Base-by-base conservation (phyloP, 2,113 vertebrate species). In the Carollia perspicillata region DNA sequence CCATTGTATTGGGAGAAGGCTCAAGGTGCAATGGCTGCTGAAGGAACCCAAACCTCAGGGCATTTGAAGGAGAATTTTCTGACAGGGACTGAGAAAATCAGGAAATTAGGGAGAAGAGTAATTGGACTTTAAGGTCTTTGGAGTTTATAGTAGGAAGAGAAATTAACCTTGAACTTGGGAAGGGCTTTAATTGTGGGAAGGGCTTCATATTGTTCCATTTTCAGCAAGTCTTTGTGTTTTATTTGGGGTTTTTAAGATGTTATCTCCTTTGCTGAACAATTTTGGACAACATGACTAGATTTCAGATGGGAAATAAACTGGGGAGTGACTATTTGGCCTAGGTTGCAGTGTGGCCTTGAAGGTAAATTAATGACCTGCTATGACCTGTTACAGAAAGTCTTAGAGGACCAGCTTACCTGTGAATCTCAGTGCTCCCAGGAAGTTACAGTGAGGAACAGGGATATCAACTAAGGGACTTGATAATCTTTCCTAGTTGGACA, bases 231-330 rank as follows among this genome's bases (percentile, higher is more conserved):
- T 71, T 84, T 95, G 49, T 84, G 55, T 93, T 95, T 92, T 75
- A 83, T 78, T 93, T 95, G 47, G 33, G 81, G 30, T 75, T 94
- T 78, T 89, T 12, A 77, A 84, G 94, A 72, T 72, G 80, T 93
- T 83, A 77, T 84, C 51, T 84, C 85, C 26, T 85, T 49, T 69
- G 30, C 89, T 95, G 90, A 81, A 30, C 30, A 71, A 58, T 93
- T 97, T 94, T 80, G 79, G 86, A 66, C 47, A 96, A 23, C 71
- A 49, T 91, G 18, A 86, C 8, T 37, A 90, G 23, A 86, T 93
- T 97, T 97, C 80, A 90, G 49, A 58, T 89, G 44, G 69, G n/a
- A 94, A 93, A 94, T 90, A 85, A 68, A 95, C 30, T 44, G 71
- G 79, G 72, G 44, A 83, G 37, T 93, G 44, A 53, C 55, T 86